Conservation (phyloP, 2,797 vertebrate genomes). For the Arctocebus calabarensis region DNA sequence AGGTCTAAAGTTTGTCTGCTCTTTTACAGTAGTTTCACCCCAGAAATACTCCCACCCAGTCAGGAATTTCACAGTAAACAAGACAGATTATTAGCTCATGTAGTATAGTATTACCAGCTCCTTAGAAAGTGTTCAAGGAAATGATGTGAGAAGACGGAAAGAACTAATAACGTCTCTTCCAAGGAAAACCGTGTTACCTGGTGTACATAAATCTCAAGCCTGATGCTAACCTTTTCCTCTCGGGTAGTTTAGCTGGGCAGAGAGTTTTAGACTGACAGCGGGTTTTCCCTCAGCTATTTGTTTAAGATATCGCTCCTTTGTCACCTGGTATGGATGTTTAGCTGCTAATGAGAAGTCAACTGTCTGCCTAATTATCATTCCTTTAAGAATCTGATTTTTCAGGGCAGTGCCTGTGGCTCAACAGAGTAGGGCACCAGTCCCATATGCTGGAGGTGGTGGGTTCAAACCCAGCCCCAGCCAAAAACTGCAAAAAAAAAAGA, state of each 20-base stretch:
- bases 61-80: not conserved
- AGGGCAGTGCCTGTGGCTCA: no score
- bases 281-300: not conserved
- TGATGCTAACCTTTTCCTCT: not conserved
- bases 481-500: no score
- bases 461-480: no score
- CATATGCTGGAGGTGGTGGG: no score
- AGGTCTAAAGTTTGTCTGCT: not conserved
- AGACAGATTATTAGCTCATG: not conserved
- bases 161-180: not conserved
- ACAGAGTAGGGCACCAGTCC: no score
- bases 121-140: not conserved
- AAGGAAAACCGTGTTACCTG: not conserved
- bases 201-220: not conserved
- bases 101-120: no score
- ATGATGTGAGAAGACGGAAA: not conserved
- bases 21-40: not conserved
- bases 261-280: not conserved
- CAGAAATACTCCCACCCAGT: not conserved
- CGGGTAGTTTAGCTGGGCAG: not conserved
- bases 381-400: conserved; percentile 1
- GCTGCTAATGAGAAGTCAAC: not conserved
- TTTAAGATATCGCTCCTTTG: not conserved
- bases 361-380: not conserved
- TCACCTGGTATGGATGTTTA: not conserved